These are phyloP conservation scores for Anseranas semipalmata DNA, from an alignment of 2,113 vertebrate species.

Conservation along the genomic window DNA sequence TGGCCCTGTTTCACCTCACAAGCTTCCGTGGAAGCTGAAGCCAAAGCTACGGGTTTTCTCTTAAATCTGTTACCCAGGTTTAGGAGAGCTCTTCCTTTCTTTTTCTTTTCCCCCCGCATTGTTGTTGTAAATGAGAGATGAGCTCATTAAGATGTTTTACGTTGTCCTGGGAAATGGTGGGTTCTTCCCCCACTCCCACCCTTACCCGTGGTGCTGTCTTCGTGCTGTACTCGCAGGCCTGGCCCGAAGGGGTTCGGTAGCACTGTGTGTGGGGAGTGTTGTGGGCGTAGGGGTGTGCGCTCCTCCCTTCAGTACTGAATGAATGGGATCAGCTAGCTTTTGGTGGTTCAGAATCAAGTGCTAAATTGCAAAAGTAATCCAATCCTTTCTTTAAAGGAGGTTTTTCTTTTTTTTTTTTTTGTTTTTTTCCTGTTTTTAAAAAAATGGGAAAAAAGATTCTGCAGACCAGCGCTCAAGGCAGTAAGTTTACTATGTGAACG, in stretches of 20 bases:
- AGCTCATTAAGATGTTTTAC: not conserved
- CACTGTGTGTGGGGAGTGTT: accelerated
- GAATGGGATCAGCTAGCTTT: not conserved
- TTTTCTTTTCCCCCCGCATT: not conserved
- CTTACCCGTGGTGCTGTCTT: not conserved
- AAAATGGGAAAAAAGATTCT: not conserved
- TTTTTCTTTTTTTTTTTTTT: not conserved
- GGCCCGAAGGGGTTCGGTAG: not conserved
- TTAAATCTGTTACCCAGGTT: not conserved
- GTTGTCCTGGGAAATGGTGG: not conserved
- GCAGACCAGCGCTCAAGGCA: not conserved
- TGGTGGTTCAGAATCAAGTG: not conserved
- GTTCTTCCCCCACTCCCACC: not conserved
- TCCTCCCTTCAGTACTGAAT: not conserved
- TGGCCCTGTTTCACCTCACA: not conserved
- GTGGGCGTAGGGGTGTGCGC: not conserved
- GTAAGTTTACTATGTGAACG: not conserved
- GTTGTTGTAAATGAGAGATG: not conserved
- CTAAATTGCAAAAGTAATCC: not conserved
- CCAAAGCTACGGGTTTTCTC: not conserved
- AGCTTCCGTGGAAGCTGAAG: not conserved
- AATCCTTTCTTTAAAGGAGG: not conserved
- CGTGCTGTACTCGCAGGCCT: not conserved
- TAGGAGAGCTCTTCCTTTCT: not conserved
- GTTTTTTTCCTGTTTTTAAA: no score